Conservation (phyloP, 2,113 vertebrate species). For the Gadus macrocephalus region DNA sequence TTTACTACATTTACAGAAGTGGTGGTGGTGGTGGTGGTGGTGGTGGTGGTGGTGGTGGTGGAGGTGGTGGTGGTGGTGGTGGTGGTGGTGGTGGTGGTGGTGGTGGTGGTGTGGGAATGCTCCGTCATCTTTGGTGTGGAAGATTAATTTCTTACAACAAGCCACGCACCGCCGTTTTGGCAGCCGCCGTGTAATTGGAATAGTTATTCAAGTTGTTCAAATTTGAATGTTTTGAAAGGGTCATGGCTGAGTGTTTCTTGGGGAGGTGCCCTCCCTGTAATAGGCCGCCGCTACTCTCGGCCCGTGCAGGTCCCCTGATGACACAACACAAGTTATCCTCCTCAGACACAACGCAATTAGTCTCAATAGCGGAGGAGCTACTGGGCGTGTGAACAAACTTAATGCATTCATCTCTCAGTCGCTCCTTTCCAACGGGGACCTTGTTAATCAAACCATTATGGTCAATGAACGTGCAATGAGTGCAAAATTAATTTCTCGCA, state of each 20-base stretch:
- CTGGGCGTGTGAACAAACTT: slow-evolving; percentile 51
- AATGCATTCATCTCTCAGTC: slow-evolving; percentile 48
- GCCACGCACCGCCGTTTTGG: not conserved
- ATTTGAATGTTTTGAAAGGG: slow-evolving; percentile 50
- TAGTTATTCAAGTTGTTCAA: not conserved
- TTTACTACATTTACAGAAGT: slow-evolving; percentile 43
- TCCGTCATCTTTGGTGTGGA: slow-evolving; percentile 19
- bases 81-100: too few relatives aligned
- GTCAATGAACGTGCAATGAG: slow-evolving; percentile 46
- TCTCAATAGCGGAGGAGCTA: slow-evolving; percentile 43
- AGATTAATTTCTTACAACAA: slow-evolving; percentile 13
- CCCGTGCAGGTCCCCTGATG: slow-evolving; percentile 22
- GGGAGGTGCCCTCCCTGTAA: slow-evolving; percentile 16
- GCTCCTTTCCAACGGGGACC: slow-evolving; percentile 36
- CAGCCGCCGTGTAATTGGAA: not conserved
- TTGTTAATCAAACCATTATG: slow-evolving; percentile 57
- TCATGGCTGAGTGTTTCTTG: slow-evolving; percentile 45
- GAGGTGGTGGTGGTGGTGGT: not conserved
- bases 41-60: not conserved
- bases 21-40: slow-evolving; percentile 1
- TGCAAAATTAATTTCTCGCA: slow-evolving; percentile 53
- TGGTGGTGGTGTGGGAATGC: not conserved
- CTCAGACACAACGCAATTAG: slow-evolving; percentile 46
- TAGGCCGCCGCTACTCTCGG: not conserved
- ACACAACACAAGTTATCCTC: slow-evolving; percentile 34